Percentiles rank a stretch among this genome's conserved stretches.
Evolutionary conservation across 2,888 invertebrate genomes (phyloP).

Genomic region (Rutpela maculata): DNA sequence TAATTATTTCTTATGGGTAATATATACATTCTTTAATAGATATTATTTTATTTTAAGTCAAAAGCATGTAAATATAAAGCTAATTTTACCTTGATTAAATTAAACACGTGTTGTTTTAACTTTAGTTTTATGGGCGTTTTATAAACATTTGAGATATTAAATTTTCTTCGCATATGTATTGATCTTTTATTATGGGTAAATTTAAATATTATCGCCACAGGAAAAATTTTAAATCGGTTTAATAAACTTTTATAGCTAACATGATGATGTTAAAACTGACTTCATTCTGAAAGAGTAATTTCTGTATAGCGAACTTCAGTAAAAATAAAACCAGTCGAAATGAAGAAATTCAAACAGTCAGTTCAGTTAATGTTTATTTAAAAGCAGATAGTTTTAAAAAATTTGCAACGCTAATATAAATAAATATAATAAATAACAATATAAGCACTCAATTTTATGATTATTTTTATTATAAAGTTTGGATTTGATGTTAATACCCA

Average conservation of each 20-base stretch:
- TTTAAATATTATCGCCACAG: slow-evolving; percentile 22
- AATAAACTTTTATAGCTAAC: background rate
- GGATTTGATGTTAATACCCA: too few species aligned
- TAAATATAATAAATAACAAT: too few species aligned
- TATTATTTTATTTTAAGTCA: slow-evolving; percentile 30
- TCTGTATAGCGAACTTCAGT: too few species aligned
- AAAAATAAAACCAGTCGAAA: too few species aligned
- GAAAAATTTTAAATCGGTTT: background rate
- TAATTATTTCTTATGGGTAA: slow-evolving; percentile 26
- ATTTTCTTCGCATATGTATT: slow-evolving; percentile 25
- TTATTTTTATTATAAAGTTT: too few species aligned
- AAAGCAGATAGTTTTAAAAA: too few species aligned
- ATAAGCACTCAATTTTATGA: too few species aligned
- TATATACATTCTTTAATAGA: slow-evolving; percentile 24
- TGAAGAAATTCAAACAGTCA: too few species aligned
- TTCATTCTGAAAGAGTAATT: background rate
- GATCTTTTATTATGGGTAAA: slow-evolving; percentile 25
- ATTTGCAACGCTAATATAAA: too few species aligned
- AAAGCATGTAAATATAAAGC: slow-evolving; percentile 36
- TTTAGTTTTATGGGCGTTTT: slow-evolving; percentile 36
- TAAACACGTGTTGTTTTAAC: slow-evolving; percentile 32
- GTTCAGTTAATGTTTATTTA: too few species aligned
- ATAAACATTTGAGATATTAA: slow-evolving; percentile 39
- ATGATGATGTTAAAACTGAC: background rate
- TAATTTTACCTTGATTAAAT: slow-evolving; percentile 41